Evolutionary conservation across 2,888 invertebrate genomes (phyloP).

Genomic region (Melieria picta): DNA sequence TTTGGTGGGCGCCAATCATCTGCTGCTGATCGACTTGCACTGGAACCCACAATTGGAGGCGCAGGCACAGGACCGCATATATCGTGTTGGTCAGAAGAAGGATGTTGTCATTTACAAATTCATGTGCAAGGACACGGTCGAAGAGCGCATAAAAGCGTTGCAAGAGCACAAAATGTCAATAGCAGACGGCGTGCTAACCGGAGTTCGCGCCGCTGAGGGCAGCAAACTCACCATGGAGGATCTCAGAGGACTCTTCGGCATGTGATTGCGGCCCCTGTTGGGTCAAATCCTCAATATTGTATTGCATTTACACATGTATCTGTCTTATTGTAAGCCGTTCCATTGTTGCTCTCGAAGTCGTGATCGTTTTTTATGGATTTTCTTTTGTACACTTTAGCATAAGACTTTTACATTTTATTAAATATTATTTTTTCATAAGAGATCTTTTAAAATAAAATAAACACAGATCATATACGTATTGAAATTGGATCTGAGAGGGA

Average conservation of each 20-base stretch:
- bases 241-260: constrained; percentile 77
- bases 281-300: not conserved
- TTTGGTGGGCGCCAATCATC: constrained; percentile 90
- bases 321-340: constrained; percentile 12
- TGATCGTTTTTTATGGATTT: constrained; percentile 10
- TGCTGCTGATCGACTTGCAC: constrained; percentile 90
- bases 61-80: constrained; percentile 94
- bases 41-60: constrained; percentile 97
- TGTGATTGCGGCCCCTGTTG: constrained; percentile 29
- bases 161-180: constrained; percentile 83
- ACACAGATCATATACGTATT: too few species aligned
- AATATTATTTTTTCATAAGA: too few species aligned
- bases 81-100: constrained; percentile 88
- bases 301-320: not conserved
- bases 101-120: constrained; percentile 86
- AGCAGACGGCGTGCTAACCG: constrained; percentile 82
- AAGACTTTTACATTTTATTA: not conserved
- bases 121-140: constrained; percentile 86
- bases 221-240: constrained; percentile 84
- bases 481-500: too few species aligned
- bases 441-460: too few species aligned
- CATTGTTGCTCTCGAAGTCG: constrained; percentile 9
- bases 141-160: constrained; percentile 82
- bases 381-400: not conserved
- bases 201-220: constrained; percentile 71